Evolutionary conservation across 2,888 invertebrate genomes (phyloP), one percentile per base, ranked within the genome.

Genomic region (Aphidoletes aphidimyza): DNA sequence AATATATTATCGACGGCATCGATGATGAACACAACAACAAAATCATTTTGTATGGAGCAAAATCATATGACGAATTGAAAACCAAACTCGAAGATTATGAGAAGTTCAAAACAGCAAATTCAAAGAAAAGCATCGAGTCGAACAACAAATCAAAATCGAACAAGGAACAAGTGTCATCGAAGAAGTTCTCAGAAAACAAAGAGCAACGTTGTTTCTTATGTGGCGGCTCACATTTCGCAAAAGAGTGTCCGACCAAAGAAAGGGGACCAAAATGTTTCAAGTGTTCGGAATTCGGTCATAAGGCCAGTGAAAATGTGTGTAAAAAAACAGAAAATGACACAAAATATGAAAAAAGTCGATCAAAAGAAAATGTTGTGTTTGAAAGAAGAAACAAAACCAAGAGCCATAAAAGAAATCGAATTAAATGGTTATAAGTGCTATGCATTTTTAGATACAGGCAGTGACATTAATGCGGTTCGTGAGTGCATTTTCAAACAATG

Each of bases 1-100:
- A 87, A 59, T 88, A 87, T 84, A 86, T 87, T 11, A 87, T 88
- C 19, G 87, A 87, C 84, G 87, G 87, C 3, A 86, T 88, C 37
- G 85, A 85, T 3, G 88, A 87, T 84, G 86, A 87, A 22, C 26
- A 83, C 22, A 37, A 83, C n/a, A 86, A 87, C 81, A 87, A 87
- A 86, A 85, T 86, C 2, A 42, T 87, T 19, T 84, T 87, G 11
- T 87, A 87, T 83, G 87, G 86, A 34, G 86, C 87, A 2, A 86
- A 37, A 84, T 85, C n/a, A 17, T 49, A 86, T 17, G 47, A 37
- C 36, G 86, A 86, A 84, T 86, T 87, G 26, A 87, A 87, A 84
- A 85, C 85, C 19, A 86, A 86, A 84, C 22, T 78, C 42, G 69
- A 59, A 22, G 14, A 34, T 22, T 69, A 86, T 34, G 84, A 84